A percentile compares a stretch with the other conserved stretches of the same genome.
These are phyloP conservation scores for Chrysocyon brachyurus DNA, from an alignment of 2,797 vertebrate genomes.

Conservation along the genomic window DNA sequence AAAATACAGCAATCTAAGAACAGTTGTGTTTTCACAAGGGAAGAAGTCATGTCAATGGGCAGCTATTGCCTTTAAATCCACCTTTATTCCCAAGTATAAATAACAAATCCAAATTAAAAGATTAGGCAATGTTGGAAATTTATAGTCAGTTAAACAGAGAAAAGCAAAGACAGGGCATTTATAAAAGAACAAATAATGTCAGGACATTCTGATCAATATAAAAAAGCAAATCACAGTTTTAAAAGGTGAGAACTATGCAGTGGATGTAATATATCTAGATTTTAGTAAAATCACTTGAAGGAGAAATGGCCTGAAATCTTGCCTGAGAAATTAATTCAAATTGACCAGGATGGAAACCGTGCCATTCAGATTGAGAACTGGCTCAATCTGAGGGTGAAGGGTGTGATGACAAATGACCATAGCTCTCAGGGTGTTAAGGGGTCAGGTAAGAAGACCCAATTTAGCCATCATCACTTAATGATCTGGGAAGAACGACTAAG, in stretches of 20 bases:
- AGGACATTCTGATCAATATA: constrained; percentile 82
- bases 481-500: constrained; percentile 73
- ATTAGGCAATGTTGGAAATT: constrained; percentile 71
- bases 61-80: constrained; percentile 70
- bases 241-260: constrained; percentile 76
- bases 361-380: constrained; percentile 71
- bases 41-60: not conserved
- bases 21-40: constrained; percentile 45
- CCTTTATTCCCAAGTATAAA: constrained; percentile 80
- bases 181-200: constrained; percentile 82
- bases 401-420: constrained; percentile 55
- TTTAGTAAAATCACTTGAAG: constrained; percentile 78
- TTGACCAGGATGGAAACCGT: constrained; percentile 71
- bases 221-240: constrained; percentile 81
- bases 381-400: not conserved
- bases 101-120: constrained; percentile 80
- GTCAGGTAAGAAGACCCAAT: constrained; percentile 78
- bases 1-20: not conserved
- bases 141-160: constrained; percentile 69
- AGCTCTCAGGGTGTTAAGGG: constrained; percentile 53
- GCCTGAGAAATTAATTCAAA: constrained; percentile 84
- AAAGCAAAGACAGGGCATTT: constrained; percentile 69
- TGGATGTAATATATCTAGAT: constrained; percentile 81
- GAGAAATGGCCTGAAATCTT: constrained; percentile 81
- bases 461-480: constrained; percentile 74